phyloP scores from a whole-genome alignment of 2,888 invertebrate genomes.

The Lasioglossum oenotherae region DNA sequence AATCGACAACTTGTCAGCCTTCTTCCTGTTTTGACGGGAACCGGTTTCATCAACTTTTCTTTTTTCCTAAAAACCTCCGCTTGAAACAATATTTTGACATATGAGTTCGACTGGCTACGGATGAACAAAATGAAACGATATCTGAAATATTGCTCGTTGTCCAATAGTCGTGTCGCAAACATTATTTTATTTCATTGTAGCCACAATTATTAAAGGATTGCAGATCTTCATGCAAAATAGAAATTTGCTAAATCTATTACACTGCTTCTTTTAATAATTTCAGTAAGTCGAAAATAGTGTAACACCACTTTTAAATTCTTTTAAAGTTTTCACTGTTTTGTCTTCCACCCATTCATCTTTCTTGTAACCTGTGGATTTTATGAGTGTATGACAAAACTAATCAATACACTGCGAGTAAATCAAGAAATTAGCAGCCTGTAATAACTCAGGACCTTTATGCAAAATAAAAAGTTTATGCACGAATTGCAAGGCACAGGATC shows the following conservation, averaged over 20 bases:
- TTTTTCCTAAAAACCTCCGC: not conserved
- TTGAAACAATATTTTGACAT: conserved; percentile 51
- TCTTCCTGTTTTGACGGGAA: conserved; percentile 68
- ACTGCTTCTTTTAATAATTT: not conserved
- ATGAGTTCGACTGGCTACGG: not conserved
- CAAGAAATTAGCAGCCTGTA: too few relatives aligned
- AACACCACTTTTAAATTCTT: too few relatives aligned
- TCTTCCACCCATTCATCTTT: too few relatives aligned
- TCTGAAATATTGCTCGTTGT: not conserved
- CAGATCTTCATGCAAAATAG: too few relatives aligned
- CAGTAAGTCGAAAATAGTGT: too few relatives aligned
- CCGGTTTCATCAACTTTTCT: conserved; percentile 35
- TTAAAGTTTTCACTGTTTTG: too few relatives aligned
- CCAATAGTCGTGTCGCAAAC: not conserved
- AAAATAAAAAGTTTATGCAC: too few relatives aligned
- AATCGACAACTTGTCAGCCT: conserved; percentile 57
- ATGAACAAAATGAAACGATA: not conserved
- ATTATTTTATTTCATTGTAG: not conserved
- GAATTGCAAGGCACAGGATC: too few relatives aligned
- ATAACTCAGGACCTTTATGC: too few relatives aligned
- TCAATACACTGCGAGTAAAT: too few relatives aligned
- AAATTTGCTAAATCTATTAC: not conserved
- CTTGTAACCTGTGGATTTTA: too few relatives aligned
- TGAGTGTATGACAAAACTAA: too few relatives aligned
- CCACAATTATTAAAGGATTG: not conserved